Evolutionary conservation across 2,113 vertebrate species (phyloP).

Genomic region (Tupaia chinensis): DNA sequence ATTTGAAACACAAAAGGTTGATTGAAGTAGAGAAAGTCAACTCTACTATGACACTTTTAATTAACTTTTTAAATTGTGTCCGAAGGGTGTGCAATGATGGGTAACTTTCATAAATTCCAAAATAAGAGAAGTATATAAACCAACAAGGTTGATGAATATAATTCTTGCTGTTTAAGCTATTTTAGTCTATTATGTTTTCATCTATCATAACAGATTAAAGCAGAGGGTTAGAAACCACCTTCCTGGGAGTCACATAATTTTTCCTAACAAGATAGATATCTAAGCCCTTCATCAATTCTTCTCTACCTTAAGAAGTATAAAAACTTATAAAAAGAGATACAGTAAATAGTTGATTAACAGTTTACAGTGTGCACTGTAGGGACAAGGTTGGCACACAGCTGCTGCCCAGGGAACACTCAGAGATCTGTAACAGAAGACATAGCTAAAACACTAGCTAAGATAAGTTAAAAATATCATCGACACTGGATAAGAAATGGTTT

Average conservation of each 20-base stretch:
- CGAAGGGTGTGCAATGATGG: constrained; percentile 13
- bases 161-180: constrained; percentile 41
- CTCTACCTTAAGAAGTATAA: constrained; percentile 11
- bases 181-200: constrained; percentile 41
- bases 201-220: constrained; percentile 30
- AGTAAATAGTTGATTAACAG: constrained; percentile 81
- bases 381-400: constrained; percentile 72
- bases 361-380: constrained; percentile 73
- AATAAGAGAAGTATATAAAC: background rate
- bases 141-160: constrained; percentile 53
- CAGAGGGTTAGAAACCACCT: background rate
- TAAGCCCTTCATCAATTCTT: background rate
- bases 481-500: constrained; percentile 59
- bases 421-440: constrained; percentile 60
- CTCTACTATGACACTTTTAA: constrained; percentile 46
- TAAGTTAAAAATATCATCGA: constrained; percentile 41
- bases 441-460: constrained; percentile 28
- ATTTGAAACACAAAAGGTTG: constrained; percentile 27
- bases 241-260: constrained; percentile 14
- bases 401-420: constrained; percentile 74
- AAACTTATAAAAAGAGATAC: constrained; percentile 13
- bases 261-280: background rate
- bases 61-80: constrained; percentile 60
- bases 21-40: constrained; percentile 41
- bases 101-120: constrained; percentile 26